These are phyloP conservation scores for Mionectes macconnelli DNA, from an alignment of 2,113 vertebrate genomes.

Conservation along the genomic window DNA sequence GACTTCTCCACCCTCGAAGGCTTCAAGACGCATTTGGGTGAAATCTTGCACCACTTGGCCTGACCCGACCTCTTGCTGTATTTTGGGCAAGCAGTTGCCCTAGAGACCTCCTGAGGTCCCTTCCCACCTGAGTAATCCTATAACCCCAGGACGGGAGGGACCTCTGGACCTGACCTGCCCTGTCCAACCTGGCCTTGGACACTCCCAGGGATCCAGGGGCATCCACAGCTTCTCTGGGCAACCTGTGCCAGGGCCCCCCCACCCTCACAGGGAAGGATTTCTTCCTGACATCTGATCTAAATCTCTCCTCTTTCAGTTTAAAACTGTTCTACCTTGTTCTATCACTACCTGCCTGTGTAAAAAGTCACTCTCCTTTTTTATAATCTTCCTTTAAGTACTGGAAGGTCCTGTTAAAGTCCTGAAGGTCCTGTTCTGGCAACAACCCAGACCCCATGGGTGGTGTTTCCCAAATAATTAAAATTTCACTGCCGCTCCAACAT, in stretches of 20 bases:
- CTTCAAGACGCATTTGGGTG: neutral
- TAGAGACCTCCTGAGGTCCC: neutral
- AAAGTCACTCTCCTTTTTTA: neutral
- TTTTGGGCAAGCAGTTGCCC: neutral
- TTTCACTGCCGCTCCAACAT: neutral
- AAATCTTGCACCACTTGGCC: neutral
- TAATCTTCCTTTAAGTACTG: neutral
- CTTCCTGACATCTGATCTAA: neutral
- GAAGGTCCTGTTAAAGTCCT: neutral
- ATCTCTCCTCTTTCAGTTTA: neutral
- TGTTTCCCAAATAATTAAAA: neutral
- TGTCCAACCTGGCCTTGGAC: neutral
- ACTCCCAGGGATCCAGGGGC: neutral
- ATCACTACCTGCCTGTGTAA: neutral
- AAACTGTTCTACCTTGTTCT: neutral
- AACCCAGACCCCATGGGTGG: neutral
- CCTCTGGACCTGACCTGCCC: neutral
- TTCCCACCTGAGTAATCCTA: neutral
- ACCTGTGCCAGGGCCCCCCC: rapidly evolving
- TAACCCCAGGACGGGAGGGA: rapidly evolving
- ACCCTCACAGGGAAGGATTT: rapidly evolving
- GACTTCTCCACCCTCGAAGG: neutral
- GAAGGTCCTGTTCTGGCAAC: neutral
- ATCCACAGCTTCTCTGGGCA: neutral
- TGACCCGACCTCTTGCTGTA: rapidly evolving